phyloP scores from a whole-genome alignment of 2,113 vertebrate genomes.

The Oreamnos americanus region DNA sequence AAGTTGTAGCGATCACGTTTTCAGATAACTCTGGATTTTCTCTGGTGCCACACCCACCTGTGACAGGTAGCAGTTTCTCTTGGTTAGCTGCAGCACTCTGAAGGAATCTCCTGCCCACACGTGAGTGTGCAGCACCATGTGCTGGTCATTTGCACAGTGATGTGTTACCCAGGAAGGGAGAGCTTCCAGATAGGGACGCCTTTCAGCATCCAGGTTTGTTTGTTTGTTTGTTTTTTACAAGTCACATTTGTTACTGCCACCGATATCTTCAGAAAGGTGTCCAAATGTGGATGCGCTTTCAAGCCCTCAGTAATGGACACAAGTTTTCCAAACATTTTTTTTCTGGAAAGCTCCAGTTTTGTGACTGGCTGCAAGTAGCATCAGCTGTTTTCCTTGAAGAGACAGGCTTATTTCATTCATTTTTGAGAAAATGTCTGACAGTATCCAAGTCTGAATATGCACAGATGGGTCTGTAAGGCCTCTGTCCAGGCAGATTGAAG shows the following conservation, averaged over 20 bases:
- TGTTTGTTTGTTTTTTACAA: too few species aligned
- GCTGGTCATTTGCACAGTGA: not conserved
- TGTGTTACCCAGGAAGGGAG: not conserved
- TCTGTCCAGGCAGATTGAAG: not conserved
- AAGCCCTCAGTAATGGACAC: not conserved
- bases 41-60: not conserved
- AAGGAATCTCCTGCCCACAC: not conserved
- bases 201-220: not conserved
- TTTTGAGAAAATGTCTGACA: not conserved
- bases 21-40: not conserved
- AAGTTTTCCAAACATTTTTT: not conserved
- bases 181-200: not conserved
- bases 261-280: not conserved
- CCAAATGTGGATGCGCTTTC: not conserved
- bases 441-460: not conserved
- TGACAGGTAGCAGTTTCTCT: not conserved
- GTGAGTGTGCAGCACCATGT: too few species aligned
- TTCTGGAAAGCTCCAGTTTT: not conserved
- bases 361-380: not conserved
- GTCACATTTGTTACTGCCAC: accelerated
- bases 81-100: not conserved
- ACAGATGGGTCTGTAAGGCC: not conserved
- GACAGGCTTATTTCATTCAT: not conserved
- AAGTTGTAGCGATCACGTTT: not conserved
- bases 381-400: not conserved